Base-by-base conservation (phyloP, 2,888 invertebrate species). In the Peribatodes rhomboidaria region DNA sequence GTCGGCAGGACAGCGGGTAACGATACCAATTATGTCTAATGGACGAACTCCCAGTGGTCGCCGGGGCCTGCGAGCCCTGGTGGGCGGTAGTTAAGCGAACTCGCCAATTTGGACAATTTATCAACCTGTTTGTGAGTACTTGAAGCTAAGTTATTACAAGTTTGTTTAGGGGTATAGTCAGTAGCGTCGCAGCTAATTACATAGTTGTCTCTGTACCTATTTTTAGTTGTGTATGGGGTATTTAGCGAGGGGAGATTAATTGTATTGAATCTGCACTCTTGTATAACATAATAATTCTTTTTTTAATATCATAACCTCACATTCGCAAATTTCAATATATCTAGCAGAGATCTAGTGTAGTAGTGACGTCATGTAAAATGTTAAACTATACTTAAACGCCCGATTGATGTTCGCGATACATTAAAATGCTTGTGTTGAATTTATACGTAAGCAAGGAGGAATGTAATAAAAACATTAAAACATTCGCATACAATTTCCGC, bases 1-100 rank as follows among this genome's bases (percentile, higher is more conserved):
- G 55, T 42, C 27, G 27, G 31, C 49, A 35, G 37, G 20, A 60
- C 60, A 58, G 59, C 66, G 67, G 57, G 61, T 64, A 76, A 72
- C 82, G 77, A n/a, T 88, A 88, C 87, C 90, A 90, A 91, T 91
- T 90, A 90, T 82, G 79, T 79, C 74, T 90, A 90, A 89, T 90
- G 90, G 89, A 87, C 79, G 66, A 81, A 82, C 75, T 85, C 85
- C 84, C 85, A 75, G 68, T 22, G 20, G 44, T 35, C 33, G 16
- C 42, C 27, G 33, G 35, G 31, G 16, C n/a, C 16, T 35, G 18
- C 20, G 35, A 31, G 31, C 49, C 39, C 35, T 22, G 20, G 60
- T 67, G 57, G 55, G 61, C 55, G 70, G 70, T 69, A 64, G 60
- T 61, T 60, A 62, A 46, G 61, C 64, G 65, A 46, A 56, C 63